These are phyloP conservation scores for Nicator chloris DNA, from an alignment of 2,113 vertebrate genomes.

Conservation along the genomic window DNA sequence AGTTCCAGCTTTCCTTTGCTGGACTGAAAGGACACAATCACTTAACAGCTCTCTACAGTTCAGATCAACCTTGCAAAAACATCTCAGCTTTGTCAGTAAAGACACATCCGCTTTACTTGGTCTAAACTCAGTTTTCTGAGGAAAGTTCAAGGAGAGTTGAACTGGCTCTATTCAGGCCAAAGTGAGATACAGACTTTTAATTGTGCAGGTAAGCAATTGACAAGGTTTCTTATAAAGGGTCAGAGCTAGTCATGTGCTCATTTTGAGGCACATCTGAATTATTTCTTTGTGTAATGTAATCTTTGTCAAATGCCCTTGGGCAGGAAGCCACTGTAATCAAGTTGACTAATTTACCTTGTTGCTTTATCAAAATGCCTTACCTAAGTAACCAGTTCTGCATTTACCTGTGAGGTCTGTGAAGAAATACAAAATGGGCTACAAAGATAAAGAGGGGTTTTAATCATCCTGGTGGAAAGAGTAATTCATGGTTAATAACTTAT, in stretches of 20 bases:
- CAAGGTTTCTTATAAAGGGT: conserved; percentile 39
- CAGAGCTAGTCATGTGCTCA: conserved; percentile 22
- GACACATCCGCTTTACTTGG: background rate
- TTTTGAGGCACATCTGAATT: conserved; percentile 61
- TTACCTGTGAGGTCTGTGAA: background rate
- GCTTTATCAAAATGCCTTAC: conserved; percentile 62
- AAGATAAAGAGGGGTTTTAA: background rate
- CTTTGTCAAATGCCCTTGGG: conserved; percentile 65
- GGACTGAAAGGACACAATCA: background rate
- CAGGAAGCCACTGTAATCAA: conserved; percentile 65
- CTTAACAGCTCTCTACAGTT: background rate
- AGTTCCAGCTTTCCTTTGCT: background rate
- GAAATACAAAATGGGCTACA: background rate
- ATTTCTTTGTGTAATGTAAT: conserved; percentile 70
- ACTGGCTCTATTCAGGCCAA: background rate
- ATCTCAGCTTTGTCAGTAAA: background rate
- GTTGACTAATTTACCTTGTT: conserved; percentile 32
- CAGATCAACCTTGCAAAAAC: background rate
- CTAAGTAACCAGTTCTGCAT: conserved; percentile 23
- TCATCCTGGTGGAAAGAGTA: background rate
- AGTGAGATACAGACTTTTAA: background rate
- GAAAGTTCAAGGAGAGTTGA: background rate
- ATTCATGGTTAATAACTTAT: background rate
- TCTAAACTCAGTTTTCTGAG: background rate
- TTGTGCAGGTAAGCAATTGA: conserved; percentile 53